Percentiles rank a stretch among this genome's conserved stretches.
Conservation (phyloP, 1,140 invertebrate genomes). For the Penaeus vannamei region DNA sequence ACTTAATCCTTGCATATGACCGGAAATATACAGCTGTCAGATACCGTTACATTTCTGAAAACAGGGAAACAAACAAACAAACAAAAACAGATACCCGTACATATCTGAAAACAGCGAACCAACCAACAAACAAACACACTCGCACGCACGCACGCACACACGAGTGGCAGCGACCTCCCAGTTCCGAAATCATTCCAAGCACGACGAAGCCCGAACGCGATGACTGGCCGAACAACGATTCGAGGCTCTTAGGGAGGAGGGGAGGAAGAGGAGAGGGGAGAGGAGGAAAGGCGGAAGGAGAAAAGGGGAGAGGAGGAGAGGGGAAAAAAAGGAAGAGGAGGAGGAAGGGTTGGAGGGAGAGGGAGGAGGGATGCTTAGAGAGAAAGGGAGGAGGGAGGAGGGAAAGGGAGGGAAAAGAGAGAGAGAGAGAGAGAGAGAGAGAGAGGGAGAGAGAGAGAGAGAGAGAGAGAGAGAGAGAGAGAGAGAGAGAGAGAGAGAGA, state of each 20-base stretch:
- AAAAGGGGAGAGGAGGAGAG: not conserved
- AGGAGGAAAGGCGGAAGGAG: not conserved
- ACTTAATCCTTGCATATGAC: too few relatives aligned
- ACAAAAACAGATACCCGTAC: not conserved
- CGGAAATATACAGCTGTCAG: too few relatives aligned
- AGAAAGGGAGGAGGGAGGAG: not conserved
- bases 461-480: not conserved
- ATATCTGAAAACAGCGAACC: not conserved
- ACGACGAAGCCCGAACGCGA: not conserved
- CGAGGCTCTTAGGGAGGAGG: not conserved
- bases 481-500: not conserved
- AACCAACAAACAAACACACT: conserved; percentile 29
- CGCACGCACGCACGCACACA: conserved; percentile 24
- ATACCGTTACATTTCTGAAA: too few relatives aligned
- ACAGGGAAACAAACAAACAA: too few relatives aligned
- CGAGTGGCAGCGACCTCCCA: not conserved
- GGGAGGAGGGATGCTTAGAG: not conserved
- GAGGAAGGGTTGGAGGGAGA: not conserved
- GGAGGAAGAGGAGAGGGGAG: not conserved
- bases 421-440: not conserved
- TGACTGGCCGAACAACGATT: too few relatives aligned
- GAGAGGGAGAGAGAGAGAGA: not conserved
- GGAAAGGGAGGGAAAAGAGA: not conserved
- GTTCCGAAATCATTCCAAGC: not conserved
- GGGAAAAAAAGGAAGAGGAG: not conserved